Conservation (phyloP, 2,797 vertebrate genomes). For the Brachyrhaphis roseni region DNA sequence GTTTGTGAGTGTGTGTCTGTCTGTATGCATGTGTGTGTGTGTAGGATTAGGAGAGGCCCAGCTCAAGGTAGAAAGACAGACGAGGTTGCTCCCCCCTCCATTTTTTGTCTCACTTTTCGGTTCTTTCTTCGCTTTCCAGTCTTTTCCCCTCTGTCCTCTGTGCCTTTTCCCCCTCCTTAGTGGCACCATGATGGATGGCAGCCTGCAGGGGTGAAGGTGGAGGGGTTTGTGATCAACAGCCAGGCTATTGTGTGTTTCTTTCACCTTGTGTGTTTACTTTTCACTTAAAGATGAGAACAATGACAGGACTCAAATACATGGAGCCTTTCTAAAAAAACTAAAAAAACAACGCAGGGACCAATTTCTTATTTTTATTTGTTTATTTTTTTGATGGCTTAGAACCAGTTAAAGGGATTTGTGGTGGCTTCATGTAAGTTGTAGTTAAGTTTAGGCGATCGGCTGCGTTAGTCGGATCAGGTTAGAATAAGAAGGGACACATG, state of each 20-base stretch:
- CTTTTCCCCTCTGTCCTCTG: constrained; percentile 24
- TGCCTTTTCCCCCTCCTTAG: constrained; percentile 49
- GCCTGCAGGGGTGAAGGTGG: constrained; percentile 75
- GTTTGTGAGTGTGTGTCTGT: constrained; percentile 20
- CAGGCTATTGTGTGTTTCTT: constrained; percentile 25
- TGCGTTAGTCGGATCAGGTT: not conserved
- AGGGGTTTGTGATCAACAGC: constrained; percentile 66
- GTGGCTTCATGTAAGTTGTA: not conserved
- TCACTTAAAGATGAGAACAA: not conserved
- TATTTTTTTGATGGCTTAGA: not conserved
- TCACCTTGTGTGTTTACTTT: not conserved
- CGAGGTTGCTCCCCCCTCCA: constrained; percentile 48
- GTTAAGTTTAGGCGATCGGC: not conserved
- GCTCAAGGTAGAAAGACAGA: constrained; percentile 64
- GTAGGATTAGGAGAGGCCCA: constrained; percentile 65
- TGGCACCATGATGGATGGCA: constrained; percentile 72
- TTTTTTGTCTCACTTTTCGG: constrained; percentile 57
- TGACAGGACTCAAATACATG: not conserved
- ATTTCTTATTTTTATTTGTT: not conserved
- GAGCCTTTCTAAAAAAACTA: not conserved
- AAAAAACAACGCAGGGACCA: not conserved
- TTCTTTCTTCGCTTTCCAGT: constrained; percentile 35
- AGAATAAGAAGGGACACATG: not conserved
- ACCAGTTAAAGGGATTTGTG: not conserved
- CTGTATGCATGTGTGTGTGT: constrained; percentile 15